phyloP scores from a whole-genome alignment of 2,888 invertebrate genomes.

The Venustoraphidia nigricollis region DNA sequence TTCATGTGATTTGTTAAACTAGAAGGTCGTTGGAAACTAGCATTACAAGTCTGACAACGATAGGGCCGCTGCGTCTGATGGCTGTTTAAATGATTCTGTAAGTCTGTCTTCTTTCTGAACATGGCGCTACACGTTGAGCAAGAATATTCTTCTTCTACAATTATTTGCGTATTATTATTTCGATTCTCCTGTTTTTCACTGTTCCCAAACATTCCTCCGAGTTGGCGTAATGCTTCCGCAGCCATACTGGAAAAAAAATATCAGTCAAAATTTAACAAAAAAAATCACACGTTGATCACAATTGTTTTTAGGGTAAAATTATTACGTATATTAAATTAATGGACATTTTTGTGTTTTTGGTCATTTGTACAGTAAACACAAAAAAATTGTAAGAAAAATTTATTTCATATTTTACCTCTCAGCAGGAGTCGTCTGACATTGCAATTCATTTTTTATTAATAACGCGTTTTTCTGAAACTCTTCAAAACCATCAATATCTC shows the following conservation, averaged over 20 bases:
- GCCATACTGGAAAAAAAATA: slow-evolving; percentile 21
- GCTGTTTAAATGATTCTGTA: slow-evolving; percentile 31
- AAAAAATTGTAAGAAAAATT: too few relatives aligned
- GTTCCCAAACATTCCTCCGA: slow-evolving; percentile 25
- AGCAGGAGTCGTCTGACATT: too few relatives aligned
- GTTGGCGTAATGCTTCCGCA: slow-evolving; percentile 29
- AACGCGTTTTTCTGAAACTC: too few relatives aligned
- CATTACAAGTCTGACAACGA: slow-evolving; percentile 28
- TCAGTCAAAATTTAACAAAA: too few relatives aligned
- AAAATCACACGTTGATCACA: too few relatives aligned
- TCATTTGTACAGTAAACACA: too few relatives aligned
- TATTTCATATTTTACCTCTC: too few relatives aligned
- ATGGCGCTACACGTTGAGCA: slow-evolving; percentile 23
- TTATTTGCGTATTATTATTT: slow-evolving; percentile 18
- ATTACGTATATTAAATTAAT: too few relatives aligned
- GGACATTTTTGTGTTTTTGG: too few relatives aligned
- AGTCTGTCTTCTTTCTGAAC: slow-evolving; percentile 29
- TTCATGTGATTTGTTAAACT: slow-evolving; percentile 36
- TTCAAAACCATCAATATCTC: too few relatives aligned
- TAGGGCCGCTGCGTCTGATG: slow-evolving; percentile 30
- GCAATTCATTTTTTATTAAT: too few relatives aligned
- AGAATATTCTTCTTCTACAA: slow-evolving; percentile 16
- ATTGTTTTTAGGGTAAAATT: too few relatives aligned
- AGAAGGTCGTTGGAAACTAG: slow-evolving; percentile 29
- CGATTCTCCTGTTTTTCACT: slow-evolving; percentile 18